Conservation (phyloP, 2,113 vertebrate species). For the Pseudopipra pipra region DNA sequence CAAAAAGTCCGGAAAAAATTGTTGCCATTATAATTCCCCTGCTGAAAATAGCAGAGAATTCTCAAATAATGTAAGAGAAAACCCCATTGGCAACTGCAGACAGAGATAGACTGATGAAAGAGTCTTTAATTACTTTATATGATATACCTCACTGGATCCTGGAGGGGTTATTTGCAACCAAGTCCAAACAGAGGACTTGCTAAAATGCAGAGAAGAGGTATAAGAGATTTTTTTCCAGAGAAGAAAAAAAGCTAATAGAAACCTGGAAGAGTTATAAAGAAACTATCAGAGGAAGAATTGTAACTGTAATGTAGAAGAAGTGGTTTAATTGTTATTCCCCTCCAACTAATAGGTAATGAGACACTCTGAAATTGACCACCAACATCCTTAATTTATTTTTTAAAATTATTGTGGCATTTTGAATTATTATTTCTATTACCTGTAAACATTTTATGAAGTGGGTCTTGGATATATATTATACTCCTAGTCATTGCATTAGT, state of each 20-base stretch:
- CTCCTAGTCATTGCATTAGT: not conserved
- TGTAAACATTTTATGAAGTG: not conserved
- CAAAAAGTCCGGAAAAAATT: not conserved
- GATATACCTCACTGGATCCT: not conserved
- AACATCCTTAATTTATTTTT: not conserved
- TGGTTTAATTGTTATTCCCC: not conserved
- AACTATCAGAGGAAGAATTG: not conserved
- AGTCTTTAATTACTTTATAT: not conserved
- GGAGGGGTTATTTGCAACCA: not conserved
- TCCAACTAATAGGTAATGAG: not conserved
- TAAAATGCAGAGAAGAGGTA: not conserved
- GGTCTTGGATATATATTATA: not conserved
- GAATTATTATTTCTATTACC: not conserved
- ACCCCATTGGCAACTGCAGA: not conserved
- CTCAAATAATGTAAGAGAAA: not conserved
- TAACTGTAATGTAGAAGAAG: not conserved
- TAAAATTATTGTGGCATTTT: not conserved
- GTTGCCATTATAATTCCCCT: not conserved
- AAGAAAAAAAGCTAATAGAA: not conserved
- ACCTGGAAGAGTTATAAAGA: not conserved
- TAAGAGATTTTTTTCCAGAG: not conserved
- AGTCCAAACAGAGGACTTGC: not conserved
- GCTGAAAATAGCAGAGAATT: not conserved
- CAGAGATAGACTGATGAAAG: not conserved
- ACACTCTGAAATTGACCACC: not conserved